Conservation (phyloP, 92 coral and sea anemone species). For the Phenganax subtilis region DNA sequence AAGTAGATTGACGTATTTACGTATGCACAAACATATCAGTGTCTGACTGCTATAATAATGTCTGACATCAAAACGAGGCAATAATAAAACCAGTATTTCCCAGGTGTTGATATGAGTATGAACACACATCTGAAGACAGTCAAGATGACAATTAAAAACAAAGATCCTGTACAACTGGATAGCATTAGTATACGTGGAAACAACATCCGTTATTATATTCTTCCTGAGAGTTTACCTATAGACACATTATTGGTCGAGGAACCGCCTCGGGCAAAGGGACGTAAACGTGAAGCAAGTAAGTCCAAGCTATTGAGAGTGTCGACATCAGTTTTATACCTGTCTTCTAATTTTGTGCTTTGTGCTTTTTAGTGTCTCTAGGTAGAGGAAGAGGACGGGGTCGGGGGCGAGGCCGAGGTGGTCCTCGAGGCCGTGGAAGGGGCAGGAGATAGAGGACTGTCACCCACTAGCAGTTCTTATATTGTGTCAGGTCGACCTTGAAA, state of each 20-base stretch:
- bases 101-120: conserved; percentile 99
- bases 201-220: conserved; percentile 91
- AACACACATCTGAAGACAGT: conserved; percentile 95
- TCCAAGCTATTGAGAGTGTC: no score
- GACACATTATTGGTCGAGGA: conserved; percentile 93
- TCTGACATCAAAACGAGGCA: not conserved
- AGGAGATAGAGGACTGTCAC: conserved; percentile 36
- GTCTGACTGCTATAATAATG: not conserved
- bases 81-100: not conserved
- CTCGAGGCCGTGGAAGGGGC: conserved; percentile 64
- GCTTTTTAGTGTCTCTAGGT: conserved; percentile 58
- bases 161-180: conserved; percentile 92
- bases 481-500: not conserved
- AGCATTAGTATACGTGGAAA: conserved; percentile 90
- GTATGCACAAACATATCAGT: not conserved
- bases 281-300: conserved; percentile 94
- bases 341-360: not conserved
- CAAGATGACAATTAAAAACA: conserved; percentile 95
- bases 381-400: conserved; percentile 96
- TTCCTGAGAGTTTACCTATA: conserved; percentile 94
- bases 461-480: not conserved
- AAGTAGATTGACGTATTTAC: not conserved
- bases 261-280: conserved; percentile 89
- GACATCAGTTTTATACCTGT: no score
- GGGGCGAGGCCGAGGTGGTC: conserved; percentile 65